Conservation (phyloP, 1,140 invertebrate genomes). For the Drosophila navojoa region DNA sequence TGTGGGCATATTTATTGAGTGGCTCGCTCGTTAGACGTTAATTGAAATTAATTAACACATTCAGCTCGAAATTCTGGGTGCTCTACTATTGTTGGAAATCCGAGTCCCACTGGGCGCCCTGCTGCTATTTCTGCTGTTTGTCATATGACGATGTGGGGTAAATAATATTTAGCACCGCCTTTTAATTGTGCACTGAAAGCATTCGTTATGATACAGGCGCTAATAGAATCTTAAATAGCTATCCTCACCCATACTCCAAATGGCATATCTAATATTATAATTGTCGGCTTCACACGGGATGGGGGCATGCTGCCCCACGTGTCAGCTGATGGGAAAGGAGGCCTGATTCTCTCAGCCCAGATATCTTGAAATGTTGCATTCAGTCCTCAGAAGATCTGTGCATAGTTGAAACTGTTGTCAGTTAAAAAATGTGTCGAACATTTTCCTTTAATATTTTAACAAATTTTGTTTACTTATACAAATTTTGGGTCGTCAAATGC, state of each 20-base stretch:
- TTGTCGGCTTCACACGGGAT: neutral
- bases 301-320: neutral
- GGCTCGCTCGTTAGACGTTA: conserved; percentile 61
- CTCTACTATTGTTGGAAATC: conserved; percentile 29
- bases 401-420: neutral
- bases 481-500: conserved; percentile 7
- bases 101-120: conserved; percentile 21
- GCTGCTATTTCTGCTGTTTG: conserved; percentile 37
- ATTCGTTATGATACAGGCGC: conserved; percentile 46
- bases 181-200: conserved; percentile 56
- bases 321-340: neutral
- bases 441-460: neutral
- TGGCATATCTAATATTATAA: conserved; percentile 16
- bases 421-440: neutral
- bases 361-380: neutral
- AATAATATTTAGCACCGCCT: conserved; percentile 40
- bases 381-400: neutral
- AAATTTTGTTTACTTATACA: neutral
- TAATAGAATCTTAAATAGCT: conserved; percentile 61
- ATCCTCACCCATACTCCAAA: conserved; percentile 23
- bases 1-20: conserved; percentile 14
- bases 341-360: too few relatives aligned
- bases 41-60: conserved; percentile 79
- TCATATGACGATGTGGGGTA: conserved; percentile 63
- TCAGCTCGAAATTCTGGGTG: conserved; percentile 18